Evolutionary conservation across 2,888 invertebrate genomes (phyloP).

Genomic region (Chalcosyrphus nemorum): DNA sequence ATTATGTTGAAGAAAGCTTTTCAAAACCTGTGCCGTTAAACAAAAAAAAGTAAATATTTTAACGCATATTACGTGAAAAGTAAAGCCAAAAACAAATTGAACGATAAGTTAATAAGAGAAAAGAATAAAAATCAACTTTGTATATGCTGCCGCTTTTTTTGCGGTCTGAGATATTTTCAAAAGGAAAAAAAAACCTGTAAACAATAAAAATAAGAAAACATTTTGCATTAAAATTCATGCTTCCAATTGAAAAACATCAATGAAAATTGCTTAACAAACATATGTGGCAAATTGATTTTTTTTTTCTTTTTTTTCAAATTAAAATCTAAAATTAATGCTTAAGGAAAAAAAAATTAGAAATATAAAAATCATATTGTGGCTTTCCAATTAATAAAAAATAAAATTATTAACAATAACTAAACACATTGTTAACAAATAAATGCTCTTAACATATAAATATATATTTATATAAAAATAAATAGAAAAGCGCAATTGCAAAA

Average conservation of each 20-base stretch:
- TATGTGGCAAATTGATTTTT: conserved; percentile 34
- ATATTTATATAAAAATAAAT: conserved; percentile 50
- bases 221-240: conserved; percentile 38
- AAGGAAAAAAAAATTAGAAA: conserved; percentile 17
- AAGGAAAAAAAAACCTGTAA: conserved; percentile 28
- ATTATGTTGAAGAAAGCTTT: conserved; percentile 44
- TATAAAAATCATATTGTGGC: conserved; percentile 38
- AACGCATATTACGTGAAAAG: conserved; percentile 9
- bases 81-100: conserved; percentile 62
- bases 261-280: conserved; percentile 8
- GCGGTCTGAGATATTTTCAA: conserved; percentile 41
- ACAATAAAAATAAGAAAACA: conserved; percentile 23
- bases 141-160: conserved; percentile 49
- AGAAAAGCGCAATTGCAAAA: conserved; percentile 50
- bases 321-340: conserved; percentile 31
- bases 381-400: conserved; percentile 30
- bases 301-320: neutral
- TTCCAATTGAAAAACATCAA: conserved; percentile 50
- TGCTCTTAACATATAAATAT: conserved; percentile 56
- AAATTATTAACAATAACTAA: conserved; percentile 42
- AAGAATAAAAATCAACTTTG: conserved; percentile 1
- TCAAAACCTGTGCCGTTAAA: neutral
- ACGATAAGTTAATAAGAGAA: conserved; percentile 32
- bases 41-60: neutral
- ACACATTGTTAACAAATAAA: conserved; percentile 62